Evolutionary conservation across 2,113 vertebrate species (phyloP), one percentile per base, ranked within the genome.

Genomic region (Menidia beryllina): DNA sequence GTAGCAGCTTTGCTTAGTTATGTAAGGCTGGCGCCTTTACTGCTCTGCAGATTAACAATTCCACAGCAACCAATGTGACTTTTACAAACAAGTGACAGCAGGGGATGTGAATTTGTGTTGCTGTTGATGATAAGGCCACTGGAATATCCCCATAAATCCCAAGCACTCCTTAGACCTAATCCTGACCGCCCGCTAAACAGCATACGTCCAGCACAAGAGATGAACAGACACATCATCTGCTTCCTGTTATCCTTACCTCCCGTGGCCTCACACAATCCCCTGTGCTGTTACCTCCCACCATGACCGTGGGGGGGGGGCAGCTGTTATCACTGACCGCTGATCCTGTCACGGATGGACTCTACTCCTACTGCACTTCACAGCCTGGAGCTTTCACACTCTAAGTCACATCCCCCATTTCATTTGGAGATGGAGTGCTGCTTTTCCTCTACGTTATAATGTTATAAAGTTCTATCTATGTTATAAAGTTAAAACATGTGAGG

Each of bases 1-100:
- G 79, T 91, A 90, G 76, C 79, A 84, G 83, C 78, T 90, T 83
- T 87, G 63, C 74, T 26, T 11, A 11, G 52, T 91, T 90, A 82
- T 38, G 67, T 88, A 88, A 91, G 75, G 45, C 69, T 83, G 75
- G 78, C 75, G 65, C 39, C 15, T 50, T 56, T n/a, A 21, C 67
- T 53, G 67, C 57, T 45, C 41, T 65, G 59, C 60, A 51, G 68
- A 79, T 90, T 86, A 89, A 77, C 69, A 43, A 59, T 48, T 52
- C 51, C 26, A 65, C 62, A 65, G 64, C 58, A 21, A 81, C 25
- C 75, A 64, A 66, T 71, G 73, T 59, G 62, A 75, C 71, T 82
- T 62, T 69, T 43, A 55, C 63, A 69, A 57, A 66, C 34, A 66
- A 25, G 54, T 27, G 19, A 66, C 55, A 69, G 63, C 39, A 56